These are phyloP conservation scores for Gymnocypris eckloni DNA, from an alignment of 2,797 vertebrate species.

Conservation along the genomic window DNA sequence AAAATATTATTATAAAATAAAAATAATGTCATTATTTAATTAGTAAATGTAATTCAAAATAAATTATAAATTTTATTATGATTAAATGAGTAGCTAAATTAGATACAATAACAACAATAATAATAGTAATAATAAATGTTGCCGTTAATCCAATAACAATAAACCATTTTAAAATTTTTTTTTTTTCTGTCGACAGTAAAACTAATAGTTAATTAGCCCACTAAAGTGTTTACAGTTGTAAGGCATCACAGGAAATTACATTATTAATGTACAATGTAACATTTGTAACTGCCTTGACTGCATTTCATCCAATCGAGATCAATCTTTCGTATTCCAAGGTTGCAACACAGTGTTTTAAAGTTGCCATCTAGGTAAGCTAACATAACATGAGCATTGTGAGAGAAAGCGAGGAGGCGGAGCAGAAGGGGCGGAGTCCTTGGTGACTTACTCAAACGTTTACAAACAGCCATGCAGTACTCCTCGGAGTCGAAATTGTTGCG, in stretches of 20 bases:
- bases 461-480: conserved; percentile 98
- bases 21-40: too few species aligned
- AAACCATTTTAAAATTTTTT: neutral
- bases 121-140: neutral
- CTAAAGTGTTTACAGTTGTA: too few species aligned
- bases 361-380: neutral
- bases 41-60: neutral
- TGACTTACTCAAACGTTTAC: conserved; percentile 96
- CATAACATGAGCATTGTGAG: neutral
- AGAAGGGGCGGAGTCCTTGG: neutral
- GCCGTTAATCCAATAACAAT: neutral
- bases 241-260: neutral
- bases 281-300: neutral
- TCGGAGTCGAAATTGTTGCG: conserved; percentile 99
- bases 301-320: neutral
- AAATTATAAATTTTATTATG: neutral
- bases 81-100: neutral
- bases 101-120: neutral
- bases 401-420: conserved; percentile 10
- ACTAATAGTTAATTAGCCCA: neutral
- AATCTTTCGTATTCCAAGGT: neutral
- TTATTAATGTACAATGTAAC: neutral
- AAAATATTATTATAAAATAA: too few species aligned
- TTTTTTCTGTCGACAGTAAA: neutral
- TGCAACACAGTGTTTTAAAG: neutral